Conservation (phyloP, 2,113 vertebrate genomes). For the Anhinga anhinga region DNA sequence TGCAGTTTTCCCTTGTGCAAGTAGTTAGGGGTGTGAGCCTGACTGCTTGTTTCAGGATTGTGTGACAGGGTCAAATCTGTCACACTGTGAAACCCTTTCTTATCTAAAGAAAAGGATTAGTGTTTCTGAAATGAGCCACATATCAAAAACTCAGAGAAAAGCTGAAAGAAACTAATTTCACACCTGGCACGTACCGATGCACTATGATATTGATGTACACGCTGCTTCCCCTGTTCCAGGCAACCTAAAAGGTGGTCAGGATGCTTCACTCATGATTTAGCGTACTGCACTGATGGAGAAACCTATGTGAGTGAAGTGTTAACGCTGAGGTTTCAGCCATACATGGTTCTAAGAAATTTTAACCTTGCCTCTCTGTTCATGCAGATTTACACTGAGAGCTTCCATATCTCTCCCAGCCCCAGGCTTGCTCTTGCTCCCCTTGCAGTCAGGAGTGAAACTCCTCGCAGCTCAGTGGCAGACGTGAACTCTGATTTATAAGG, state of each 20-base stretch:
- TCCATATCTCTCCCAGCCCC: not conserved
- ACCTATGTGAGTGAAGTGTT: not conserved
- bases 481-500: not conserved
- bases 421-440: not conserved
- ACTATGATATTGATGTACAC: not conserved
- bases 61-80: not conserved
- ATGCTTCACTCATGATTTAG: not conserved
- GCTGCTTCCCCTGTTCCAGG: not conserved
- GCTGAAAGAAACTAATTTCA: not conserved
- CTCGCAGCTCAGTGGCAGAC: not conserved
- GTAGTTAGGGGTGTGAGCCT: not conserved
- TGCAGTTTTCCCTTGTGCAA: not conserved
- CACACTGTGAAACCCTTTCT: not conserved
- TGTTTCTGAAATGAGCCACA: not conserved
- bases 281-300: not conserved
- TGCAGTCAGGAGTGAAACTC: not conserved
- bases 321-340: not conserved
- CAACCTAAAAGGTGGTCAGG: not conserved
- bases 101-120: conserved; percentile 15
- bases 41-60: not conserved
- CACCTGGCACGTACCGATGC: not conserved
- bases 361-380: not conserved
- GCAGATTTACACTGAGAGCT: not conserved
- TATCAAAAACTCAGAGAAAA: not conserved
- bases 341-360: not conserved